Base-by-base conservation (phyloP, 2,797 vertebrate species). In the Peromyscus eremicus region DNA sequence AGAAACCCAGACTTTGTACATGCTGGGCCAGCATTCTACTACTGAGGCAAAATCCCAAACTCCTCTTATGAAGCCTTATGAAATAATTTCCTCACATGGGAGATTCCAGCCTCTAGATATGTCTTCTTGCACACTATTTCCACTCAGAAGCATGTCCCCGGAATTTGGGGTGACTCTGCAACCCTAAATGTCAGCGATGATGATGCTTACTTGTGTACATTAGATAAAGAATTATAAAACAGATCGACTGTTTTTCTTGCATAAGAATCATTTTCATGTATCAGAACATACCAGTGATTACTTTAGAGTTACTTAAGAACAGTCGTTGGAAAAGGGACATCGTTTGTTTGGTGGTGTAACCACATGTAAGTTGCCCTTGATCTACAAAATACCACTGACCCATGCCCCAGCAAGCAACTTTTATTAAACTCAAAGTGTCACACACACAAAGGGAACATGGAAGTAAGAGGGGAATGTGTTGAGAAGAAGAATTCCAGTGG, bases 31-130 rank as follows among this genome's bases (percentile, higher is more conserved):
- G 23, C 9, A 17, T 25, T 87, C 13, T 86, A 55, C 23, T 23
- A 29, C 23, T 55, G 29, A 19, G 13, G 34, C 29, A 40, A 14
- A 87, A 37, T n/a, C 25, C 17, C 23, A 37, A 8, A 5, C n/a
- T n/a, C n/a, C 32, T 43, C 75, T 81, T 55, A n/a, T 5, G 34
- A 43, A 40, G 27, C 12, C 49, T 91, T 23, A 62, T 49, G 57
- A 19, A 68, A 52, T 27, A 75, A n/a, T 66, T 87, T 62, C 27
- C 32, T 93, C 29, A 29, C 5, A 1, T 6, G 25, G 81, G 40
- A 71, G 29, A 1, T n/a, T 21, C 23, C 2, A 37, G 37, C 2
- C 32, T 29, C 29, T n/a, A 3, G 0, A 1, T 19, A 0, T 16
- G 19, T 55, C 7, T 34, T 25, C 5, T 2, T 52, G 80, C 2